Evolutionary conservation across 2,888 invertebrate species (phyloP).

Genomic region (Spilarctia lutea): DNA sequence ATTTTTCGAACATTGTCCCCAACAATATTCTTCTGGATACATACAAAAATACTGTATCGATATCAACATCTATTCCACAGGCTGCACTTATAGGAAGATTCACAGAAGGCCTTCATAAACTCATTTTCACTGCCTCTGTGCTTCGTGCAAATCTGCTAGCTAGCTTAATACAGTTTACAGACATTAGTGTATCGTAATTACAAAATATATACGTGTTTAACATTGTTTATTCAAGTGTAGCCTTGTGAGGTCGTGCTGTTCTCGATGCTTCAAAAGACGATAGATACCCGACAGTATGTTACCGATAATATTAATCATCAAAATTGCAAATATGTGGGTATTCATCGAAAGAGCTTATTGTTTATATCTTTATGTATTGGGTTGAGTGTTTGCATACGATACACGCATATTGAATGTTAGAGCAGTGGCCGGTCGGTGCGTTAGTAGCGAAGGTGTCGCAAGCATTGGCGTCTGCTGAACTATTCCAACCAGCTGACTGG

Average conservation of each 20-base stretch:
- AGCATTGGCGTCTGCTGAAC: slow-evolving; percentile 73
- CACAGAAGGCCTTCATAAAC: not conserved
- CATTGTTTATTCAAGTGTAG: slow-evolving; percentile 79
- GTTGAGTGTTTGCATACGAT: slow-evolving; percentile 36
- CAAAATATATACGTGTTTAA: slow-evolving; percentile 54
- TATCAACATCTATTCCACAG: not conserved
- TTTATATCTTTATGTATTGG: not conserved
- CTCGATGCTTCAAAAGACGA: slow-evolving; percentile 61
- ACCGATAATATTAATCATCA: slow-evolving; percentile 46
- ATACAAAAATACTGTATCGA: not conserved
- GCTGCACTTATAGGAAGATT: not conserved
- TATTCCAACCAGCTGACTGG: slow-evolving; percentile 69
- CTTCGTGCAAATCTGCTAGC: not conserved
- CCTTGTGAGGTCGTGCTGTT: slow-evolving; percentile 76
- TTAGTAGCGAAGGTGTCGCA: slow-evolving; percentile 68
- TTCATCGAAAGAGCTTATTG: slow-evolving; percentile 22
- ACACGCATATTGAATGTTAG: slow-evolving; percentile 67
- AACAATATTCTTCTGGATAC: not conserved
- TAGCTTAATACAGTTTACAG: not conserved
- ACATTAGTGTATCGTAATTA: slow-evolving; percentile 65
- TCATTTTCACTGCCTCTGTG: not conserved
- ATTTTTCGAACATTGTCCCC: not conserved
- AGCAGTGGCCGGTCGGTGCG: slow-evolving; percentile 64
- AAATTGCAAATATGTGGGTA: slow-evolving; percentile 26
- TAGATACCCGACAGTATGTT: slow-evolving; percentile 54